phyloP scores from a whole-genome alignment of 2,888 invertebrate species.

The Metallyticus violacea region DNA sequence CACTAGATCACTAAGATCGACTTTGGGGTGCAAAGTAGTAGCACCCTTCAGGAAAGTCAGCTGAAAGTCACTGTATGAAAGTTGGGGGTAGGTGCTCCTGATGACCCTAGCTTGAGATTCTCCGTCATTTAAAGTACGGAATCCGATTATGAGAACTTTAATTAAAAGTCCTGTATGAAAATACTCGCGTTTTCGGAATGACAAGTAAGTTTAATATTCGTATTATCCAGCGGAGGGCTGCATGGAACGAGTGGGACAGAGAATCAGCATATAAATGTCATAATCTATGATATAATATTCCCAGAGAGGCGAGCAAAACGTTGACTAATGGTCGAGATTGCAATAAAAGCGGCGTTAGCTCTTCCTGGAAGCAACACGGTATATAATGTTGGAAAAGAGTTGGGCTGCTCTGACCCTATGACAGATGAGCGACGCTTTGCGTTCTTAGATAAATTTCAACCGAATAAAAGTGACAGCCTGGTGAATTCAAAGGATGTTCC shows the following conservation, averaged over 20 bases:
- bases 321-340: constrained; percentile 8
- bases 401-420: neutral
- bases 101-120: neutral
- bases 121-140: neutral
- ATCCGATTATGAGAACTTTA: constrained; percentile 12
- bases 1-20: too few relatives aligned
- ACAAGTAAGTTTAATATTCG: constrained; percentile 4
- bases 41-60: neutral
- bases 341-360: neutral
- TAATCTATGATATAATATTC: constrained; percentile 3
- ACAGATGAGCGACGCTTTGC: neutral
- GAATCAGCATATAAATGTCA: constrained; percentile 2
- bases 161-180: neutral
- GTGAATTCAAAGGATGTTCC: neutral
- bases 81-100: neutral
- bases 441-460: neutral
- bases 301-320: neutral
- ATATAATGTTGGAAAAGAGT: too few relatives aligned
- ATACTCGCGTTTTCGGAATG: neutral
- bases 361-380: neutral
- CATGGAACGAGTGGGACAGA: neutral
- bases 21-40: too few relatives aligned
- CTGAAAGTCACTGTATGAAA: neutral
- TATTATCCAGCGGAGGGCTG: neutral
- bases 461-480: neutral